Base-by-base conservation (phyloP, 2,888 invertebrate genomes). In the Carcina quercana region DNA sequence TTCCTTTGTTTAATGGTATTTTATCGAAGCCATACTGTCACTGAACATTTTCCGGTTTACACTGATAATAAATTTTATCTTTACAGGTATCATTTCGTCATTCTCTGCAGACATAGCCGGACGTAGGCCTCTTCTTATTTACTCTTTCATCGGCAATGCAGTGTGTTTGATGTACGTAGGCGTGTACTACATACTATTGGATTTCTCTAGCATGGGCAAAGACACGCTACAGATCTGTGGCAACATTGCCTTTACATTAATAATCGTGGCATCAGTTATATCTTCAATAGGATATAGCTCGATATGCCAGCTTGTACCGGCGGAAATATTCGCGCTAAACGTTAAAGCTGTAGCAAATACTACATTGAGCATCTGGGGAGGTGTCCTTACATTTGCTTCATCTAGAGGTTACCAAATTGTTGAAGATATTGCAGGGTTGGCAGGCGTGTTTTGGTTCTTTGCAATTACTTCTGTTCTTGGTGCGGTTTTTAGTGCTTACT, bases 261-360 rank as follows among this genome's bases (percentile, higher is more conserved):
- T 87, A n/a, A 53, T 70, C 3, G 6, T 59, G 2, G 56, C 60
- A 0, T 58, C 50, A 7, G 49, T 72, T 0, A 43, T 66, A 1
- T 55, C 69, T 0, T 59, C 59, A 5, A 10, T 76, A 15, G 88
- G 88, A 0, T 70, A 79, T 24, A 79, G 78, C 31, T 82, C 86
- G 0, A 46, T 87, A 8, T 59, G 73, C 1, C 75, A 72, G 30
- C 62, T 80, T 35, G 69, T 87, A 32, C 66, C 85, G 13, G 85
- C 84, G 0, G 88, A 88, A 53, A 57, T 87, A 6, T 88, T 87
- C 37, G 84, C 87, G 0, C 64, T 86, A 2, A 87, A 86, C 42
- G 79, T 87, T 0, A 86, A 86, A 50, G 79, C 85, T 1, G 52
- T 78, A 1, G 87, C 86, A 0, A 75, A 86, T 34, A 84, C 84